These are phyloP conservation scores for Crepidodera aurea DNA, from an alignment of 2,888 invertebrate species.

Conservation along the genomic window DNA sequence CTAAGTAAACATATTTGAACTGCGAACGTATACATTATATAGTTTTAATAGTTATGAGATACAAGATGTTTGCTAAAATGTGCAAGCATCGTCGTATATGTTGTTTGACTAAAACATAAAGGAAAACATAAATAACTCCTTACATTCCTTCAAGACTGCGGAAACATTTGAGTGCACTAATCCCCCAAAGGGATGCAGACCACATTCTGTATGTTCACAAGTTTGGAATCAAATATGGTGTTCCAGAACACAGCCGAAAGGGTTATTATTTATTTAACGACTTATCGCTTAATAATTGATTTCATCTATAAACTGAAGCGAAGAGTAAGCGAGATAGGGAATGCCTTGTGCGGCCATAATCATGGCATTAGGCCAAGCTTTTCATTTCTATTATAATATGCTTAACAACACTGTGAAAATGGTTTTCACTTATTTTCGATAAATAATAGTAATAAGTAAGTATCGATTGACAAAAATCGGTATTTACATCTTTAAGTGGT, in stretches of 20 bases:
- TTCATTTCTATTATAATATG: neutral
- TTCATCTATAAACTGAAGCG: neutral
- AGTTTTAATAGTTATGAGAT: no score
- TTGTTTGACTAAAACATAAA: no score
- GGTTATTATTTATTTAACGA: slow-evolving; percentile 28
- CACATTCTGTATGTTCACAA: slow-evolving; percentile 7
- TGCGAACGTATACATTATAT: no score
- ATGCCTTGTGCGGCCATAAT: neutral
- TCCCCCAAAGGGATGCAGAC: slow-evolving; percentile 17
- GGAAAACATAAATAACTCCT: neutral
- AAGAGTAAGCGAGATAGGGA: slow-evolving; percentile 1
- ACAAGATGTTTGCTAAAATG: no score
- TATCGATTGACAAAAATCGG: no score
- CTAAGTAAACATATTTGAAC: no score
- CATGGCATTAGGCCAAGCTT: slow-evolving; percentile 1
- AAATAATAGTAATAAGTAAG: no score
- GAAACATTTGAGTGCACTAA: slow-evolving; percentile 14
- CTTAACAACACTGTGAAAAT: neutral
- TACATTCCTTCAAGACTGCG: neutral
- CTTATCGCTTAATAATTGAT: slow-evolving; percentile 27
- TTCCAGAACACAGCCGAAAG: slow-evolving; percentile 8
- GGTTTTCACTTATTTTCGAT: neutral
- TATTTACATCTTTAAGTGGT: no score
- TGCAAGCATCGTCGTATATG: no score
- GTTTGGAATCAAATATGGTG: slow-evolving; percentile 23